Percentiles rank a stretch among this genome's conserved stretches.
Conservation (phyloP, 2,113 vertebrate genomes). For the Nothobranchius furzeri region DNA sequence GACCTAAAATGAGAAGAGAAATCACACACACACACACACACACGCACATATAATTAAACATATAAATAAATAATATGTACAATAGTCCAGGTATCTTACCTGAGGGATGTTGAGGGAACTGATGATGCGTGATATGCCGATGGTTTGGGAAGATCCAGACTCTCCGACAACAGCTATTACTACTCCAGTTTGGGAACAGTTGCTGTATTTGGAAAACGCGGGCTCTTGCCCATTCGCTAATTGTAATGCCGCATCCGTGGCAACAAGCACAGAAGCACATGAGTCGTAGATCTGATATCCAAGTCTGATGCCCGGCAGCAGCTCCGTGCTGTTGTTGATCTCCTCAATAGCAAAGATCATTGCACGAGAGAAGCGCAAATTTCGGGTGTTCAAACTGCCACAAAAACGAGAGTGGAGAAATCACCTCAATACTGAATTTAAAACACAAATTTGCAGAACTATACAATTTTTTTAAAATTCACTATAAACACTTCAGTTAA, state of each 20-base stretch:
- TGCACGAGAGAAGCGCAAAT: neutral
- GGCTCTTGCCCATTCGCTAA: constrained; percentile 57
- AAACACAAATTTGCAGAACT: no score
- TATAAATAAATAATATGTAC: neutral
- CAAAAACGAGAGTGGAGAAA: no score
- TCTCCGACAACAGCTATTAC: constrained; percentile 69
- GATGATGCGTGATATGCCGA: constrained; percentile 62
- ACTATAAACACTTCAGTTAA: no score
- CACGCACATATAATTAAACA: neutral
- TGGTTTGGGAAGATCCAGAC: constrained; percentile 63
- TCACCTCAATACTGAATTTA: no score
- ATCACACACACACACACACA: neutral
- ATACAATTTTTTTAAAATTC: no score
- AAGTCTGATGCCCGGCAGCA: neutral
- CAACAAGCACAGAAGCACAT: neutral
- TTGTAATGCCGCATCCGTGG: constrained; percentile 53
- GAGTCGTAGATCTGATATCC: neutral
- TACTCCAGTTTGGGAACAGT: constrained; percentile 48
- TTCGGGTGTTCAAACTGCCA: neutral
- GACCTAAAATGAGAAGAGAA: constrained; percentile 54
- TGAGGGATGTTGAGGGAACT: constrained; percentile 69
- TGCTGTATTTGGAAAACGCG: neutral
- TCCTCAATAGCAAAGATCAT: neutral
- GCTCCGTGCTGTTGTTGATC: constrained; percentile 5
- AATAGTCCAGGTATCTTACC: neutral